Conservation (phyloP, 2,888 invertebrate species). For the Pinctada fucata region DNA sequence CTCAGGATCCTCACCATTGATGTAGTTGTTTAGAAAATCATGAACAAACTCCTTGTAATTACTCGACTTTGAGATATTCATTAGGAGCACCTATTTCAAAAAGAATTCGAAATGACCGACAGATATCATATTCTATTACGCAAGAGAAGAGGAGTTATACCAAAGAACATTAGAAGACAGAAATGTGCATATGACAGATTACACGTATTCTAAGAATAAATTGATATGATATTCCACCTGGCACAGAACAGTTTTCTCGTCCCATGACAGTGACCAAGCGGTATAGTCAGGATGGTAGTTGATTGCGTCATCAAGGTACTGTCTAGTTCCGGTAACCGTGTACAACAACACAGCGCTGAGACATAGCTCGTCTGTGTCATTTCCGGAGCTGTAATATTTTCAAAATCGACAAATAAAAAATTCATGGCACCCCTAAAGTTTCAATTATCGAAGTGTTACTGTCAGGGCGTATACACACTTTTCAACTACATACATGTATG, state of each 20-base stretch:
- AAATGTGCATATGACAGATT: too few species aligned
- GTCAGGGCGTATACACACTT: too few species aligned
- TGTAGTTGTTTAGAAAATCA: constrained; percentile 55
- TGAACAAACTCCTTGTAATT: constrained; percentile 55
- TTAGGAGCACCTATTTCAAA: constrained; percentile 53
- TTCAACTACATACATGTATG: too few species aligned
- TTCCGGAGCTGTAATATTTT: constrained; percentile 45
- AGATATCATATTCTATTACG: too few species aligned
- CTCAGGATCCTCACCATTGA: constrained; percentile 62
- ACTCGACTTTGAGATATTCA: constrained; percentile 54
- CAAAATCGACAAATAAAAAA: too few species aligned
- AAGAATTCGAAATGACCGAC: background rate
- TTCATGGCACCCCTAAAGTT: too few species aligned
- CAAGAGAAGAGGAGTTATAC: background rate
- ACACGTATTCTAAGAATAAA: too few species aligned
- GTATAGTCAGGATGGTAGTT: constrained; percentile 40
- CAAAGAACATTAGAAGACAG: background rate
- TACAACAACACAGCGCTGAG: constrained; percentile 64
- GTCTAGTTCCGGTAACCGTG: constrained; percentile 56
- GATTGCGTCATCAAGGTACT: constrained; percentile 58
- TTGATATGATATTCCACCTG: constrained; percentile 5
- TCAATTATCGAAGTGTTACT: too few species aligned
- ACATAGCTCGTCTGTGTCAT: constrained; percentile 62
- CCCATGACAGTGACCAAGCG: constrained; percentile 64
- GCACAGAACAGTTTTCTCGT: constrained; percentile 55